Base-by-base conservation (phyloP, 2,797 vertebrate species). In the Fistularia commersonii region DNA sequence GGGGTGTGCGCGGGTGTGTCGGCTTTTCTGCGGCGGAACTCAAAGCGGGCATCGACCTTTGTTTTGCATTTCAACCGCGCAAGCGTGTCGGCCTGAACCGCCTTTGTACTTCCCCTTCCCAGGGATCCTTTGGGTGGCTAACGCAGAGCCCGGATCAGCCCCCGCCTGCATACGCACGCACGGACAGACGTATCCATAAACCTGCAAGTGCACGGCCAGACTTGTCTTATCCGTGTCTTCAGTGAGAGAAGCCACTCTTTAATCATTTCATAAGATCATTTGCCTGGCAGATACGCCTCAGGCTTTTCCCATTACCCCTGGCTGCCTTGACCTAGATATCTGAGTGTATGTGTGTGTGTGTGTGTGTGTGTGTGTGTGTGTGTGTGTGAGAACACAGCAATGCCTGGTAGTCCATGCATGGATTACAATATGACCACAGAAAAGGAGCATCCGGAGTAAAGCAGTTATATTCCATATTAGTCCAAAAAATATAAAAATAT, bases 281-380 rank as follows among this genome's bases (percentile, higher is more conserved):
- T 89, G 76, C 77, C 84, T 85, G 82, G 82, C 83, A 87, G 87
- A 91, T 88, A 83, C 57, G 80, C 81, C 75, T 79, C 80, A 79
- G 83, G 79, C 76, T 80, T 91, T 90, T 89, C 84, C 83, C 77
- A 82, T 88, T 82, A 89, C 83, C 82, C 81, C 69, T 80, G 69
- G 57, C 80, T 85, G 83, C 80, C 84, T 87, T 93, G 89, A 92
- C 90, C 89, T 90, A 93, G 79, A 91, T 92, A 84, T 81, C 40
- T 79, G 35, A 39, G 23, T 61, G 9, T 84, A 80, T 79, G 82
- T 79, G 76, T 76, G 60, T 36, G 35, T 36, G 35, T 49, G 68
- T 58, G 23, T 61, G 9, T 84, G 80, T 79, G 82, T 79, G 76
- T 76, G 23, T 61, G 9, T 84, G 80, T 79, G 82, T 79, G 76